Evolutionary conservation across 2,113 vertebrate genomes (phyloP).

Genomic region (Calidris pugnax): DNA sequence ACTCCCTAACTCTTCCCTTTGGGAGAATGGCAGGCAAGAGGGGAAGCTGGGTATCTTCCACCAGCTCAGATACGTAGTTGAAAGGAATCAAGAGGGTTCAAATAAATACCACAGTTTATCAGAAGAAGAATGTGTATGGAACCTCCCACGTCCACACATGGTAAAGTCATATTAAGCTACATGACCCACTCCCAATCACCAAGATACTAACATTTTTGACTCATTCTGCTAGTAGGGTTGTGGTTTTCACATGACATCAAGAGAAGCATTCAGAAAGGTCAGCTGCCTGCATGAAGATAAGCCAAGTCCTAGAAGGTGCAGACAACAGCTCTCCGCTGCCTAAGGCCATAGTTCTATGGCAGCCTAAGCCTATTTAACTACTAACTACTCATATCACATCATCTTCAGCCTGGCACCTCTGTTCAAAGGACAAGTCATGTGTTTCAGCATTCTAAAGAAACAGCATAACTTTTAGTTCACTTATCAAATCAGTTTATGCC

Average conservation of each 20-base stretch:
- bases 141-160: neutral
- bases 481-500: neutral
- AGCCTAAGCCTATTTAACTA: neutral
- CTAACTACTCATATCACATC: neutral
- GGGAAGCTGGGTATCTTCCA: neutral
- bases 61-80: accelerated
- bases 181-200: neutral
- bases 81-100: neutral
- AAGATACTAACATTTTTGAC: neutral
- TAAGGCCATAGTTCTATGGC: neutral
- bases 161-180: neutral
- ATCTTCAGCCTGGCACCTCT: neutral
- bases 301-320: neutral
- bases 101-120: neutral
- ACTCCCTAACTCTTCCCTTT: neutral
- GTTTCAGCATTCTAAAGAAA: neutral
- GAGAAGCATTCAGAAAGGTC: neutral
- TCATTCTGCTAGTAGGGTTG: neutral
- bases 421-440: neutral
- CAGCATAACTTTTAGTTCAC: neutral
- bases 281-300: neutral
- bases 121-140: neutral
- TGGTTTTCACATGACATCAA: neutral
- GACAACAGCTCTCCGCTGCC: neutral
- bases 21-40: neutral